These are phyloP conservation scores for Tribolium madens DNA, from an alignment of 1,140 invertebrate species.

Conservation along the genomic window DNA sequence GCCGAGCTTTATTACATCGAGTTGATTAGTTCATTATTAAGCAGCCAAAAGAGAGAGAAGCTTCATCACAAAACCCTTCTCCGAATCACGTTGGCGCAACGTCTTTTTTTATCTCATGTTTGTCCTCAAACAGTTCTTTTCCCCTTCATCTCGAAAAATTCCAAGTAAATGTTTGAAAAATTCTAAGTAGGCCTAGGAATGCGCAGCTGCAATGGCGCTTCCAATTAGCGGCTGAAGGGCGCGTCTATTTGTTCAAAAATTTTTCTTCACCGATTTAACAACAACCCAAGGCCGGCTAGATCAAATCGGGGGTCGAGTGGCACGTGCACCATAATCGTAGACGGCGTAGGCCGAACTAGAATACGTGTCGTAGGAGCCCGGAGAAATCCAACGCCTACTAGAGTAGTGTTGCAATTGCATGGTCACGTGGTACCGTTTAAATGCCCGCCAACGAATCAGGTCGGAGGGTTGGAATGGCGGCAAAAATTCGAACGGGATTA, in stretches of 20 bases:
- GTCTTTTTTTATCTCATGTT: neutral
- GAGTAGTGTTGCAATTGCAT: neutral
- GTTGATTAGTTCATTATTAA: conserved; percentile 31
- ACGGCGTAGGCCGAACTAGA: conserved; percentile 4
- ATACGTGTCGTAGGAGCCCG: conserved; percentile 9
- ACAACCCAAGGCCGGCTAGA: conserved; percentile 9
- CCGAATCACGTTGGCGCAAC: neutral
- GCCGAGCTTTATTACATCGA: neutral
- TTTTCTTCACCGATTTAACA: neutral
- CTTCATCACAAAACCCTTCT: neutral
- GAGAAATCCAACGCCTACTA: conserved; percentile 11
- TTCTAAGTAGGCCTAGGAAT: neutral
- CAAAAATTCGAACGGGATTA: conserved; percentile 23
- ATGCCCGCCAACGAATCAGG: neutral
- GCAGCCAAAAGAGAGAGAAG: neutral
- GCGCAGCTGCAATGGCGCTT: conserved; percentile 19
- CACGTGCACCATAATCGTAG: conserved; percentile 19
- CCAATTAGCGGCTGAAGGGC: neutral
- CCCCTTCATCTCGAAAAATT: conserved; percentile 6
- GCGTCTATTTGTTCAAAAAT: neutral
- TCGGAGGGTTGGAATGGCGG: neutral
- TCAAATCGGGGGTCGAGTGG: conserved; percentile 9
- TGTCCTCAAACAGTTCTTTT: conserved; percentile 8
- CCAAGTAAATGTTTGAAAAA: neutral
- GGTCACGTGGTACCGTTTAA: neutral